phyloP scores from a whole-genome alignment of 2,113 vertebrate genomes.

The Phaethon lepturus region DNA sequence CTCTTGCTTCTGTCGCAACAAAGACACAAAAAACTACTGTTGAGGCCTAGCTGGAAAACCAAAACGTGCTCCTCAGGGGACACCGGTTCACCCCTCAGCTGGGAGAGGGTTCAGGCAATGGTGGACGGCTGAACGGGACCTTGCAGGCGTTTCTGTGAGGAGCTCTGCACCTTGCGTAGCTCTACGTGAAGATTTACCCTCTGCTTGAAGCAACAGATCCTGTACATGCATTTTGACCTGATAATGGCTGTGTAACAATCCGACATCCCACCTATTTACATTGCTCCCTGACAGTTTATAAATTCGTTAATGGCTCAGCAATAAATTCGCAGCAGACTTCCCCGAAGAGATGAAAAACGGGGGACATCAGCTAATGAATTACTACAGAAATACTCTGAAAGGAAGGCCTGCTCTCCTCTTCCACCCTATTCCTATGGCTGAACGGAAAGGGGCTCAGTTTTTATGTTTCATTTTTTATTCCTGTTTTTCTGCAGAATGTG shows the following conservation, averaged over 20 bases:
- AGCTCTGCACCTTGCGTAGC: background rate
- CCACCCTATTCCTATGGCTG: background rate
- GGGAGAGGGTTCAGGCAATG: background rate
- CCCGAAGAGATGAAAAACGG: conserved; percentile 33
- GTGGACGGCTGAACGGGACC: background rate
- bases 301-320: conserved; percentile 71
- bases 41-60: conserved; percentile 33
- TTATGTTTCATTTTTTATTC: background rate
- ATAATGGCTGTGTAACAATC: conserved; percentile 62
- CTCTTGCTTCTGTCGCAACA: background rate
- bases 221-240: conserved; percentile 57
- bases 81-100: background rate
- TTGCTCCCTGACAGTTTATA: conserved; percentile 72
- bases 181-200: conserved; percentile 54
- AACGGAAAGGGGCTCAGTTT: background rate
- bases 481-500: background rate
- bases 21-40: background rate
- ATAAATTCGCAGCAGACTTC: conserved; percentile 57
- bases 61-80: background rate
- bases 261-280: conserved; percentile 66
- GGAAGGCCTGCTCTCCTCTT: background rate
- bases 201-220: conserved; percentile 63
- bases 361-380: conserved; percentile 61
- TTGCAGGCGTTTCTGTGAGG: conserved; percentile 29
- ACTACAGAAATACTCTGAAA: background rate